phyloP scores from a whole-genome alignment of 1,140 invertebrate species.

The Teleopsis dalmanni region DNA sequence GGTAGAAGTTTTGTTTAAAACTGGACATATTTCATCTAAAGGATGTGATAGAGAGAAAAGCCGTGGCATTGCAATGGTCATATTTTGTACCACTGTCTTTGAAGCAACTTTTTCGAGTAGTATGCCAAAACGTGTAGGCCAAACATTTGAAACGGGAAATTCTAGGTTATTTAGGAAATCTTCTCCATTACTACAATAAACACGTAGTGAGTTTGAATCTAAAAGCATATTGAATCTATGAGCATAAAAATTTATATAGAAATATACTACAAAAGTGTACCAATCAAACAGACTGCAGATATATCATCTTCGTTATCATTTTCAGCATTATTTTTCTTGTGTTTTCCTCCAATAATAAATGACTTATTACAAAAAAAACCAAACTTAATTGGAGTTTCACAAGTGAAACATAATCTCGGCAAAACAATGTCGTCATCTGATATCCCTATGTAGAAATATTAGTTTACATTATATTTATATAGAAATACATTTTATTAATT shows the following conservation, averaged over 20 bases:
- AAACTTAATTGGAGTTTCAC: constrained; percentile 71
- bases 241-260: background rate
- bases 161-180: constrained; percentile 75
- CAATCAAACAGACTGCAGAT: constrained; percentile 38
- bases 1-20: constrained; percentile 58
- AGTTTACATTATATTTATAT: background rate
- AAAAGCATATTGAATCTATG: background rate
- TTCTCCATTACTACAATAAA: constrained; percentile 71
- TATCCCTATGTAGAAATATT: constrained; percentile 17
- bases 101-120: constrained; percentile 61
- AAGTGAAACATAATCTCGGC: constrained; percentile 65
- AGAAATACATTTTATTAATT: background rate
- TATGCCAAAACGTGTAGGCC: constrained; percentile 70
- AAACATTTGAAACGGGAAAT: constrained; percentile 71
- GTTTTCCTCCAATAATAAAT: background rate
- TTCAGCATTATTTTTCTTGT: constrained; percentile 19
- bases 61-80: constrained; percentile 50
- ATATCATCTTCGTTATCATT: constrained; percentile 12
- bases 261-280: constrained; percentile 4
- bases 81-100: constrained; percentile 28
- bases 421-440: constrained; percentile 34
- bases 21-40: constrained; percentile 78
- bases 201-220: constrained; percentile 65
- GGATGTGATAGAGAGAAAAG: constrained; percentile 81
- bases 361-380: constrained; percentile 60